phyloP scores from a whole-genome alignment of 2,113 vertebrate genomes.

The Microtus pennsylvanicus region DNA sequence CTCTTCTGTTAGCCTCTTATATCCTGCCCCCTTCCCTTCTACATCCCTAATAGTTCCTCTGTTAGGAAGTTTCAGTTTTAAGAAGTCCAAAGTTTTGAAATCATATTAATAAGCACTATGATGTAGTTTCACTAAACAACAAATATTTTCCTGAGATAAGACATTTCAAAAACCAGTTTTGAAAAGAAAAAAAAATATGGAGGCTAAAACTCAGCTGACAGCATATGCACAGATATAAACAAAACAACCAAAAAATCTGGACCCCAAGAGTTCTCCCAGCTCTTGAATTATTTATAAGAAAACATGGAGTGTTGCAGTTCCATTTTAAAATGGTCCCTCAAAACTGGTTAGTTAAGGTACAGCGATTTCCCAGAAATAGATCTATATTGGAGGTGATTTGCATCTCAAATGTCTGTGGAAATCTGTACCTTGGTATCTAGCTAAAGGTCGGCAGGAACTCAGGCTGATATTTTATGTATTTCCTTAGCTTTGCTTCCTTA shows the following conservation, averaged over 20 bases:
- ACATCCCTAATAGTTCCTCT: no score
- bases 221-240: conserved; percentile 45
- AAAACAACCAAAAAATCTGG: background rate
- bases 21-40: background rate
- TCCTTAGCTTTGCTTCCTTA: background rate
- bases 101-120: conserved; percentile 25
- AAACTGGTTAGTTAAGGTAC: conserved; percentile 35
- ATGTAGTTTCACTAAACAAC: conserved; percentile 29
- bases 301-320: conserved; percentile 20
- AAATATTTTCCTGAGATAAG: background rate
- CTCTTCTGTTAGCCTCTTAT: background rate
- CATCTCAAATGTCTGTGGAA: conserved; percentile 24
- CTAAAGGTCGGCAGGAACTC: background rate
- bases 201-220: conserved; percentile 57
- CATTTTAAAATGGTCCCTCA: conserved; percentile 38
- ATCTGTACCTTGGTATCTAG: background rate
- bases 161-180: conserved; percentile 57
- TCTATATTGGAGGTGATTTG: conserved; percentile 46
- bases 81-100: conserved; percentile 49
- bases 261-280: background rate
- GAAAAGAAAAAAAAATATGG: background rate
- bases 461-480: conserved; percentile 13
- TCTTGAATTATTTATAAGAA: conserved; percentile 63
- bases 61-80: background rate
- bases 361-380: background rate